Conservation (phyloP, 2,888 invertebrate species). For the Eupeodes luniger region DNA sequence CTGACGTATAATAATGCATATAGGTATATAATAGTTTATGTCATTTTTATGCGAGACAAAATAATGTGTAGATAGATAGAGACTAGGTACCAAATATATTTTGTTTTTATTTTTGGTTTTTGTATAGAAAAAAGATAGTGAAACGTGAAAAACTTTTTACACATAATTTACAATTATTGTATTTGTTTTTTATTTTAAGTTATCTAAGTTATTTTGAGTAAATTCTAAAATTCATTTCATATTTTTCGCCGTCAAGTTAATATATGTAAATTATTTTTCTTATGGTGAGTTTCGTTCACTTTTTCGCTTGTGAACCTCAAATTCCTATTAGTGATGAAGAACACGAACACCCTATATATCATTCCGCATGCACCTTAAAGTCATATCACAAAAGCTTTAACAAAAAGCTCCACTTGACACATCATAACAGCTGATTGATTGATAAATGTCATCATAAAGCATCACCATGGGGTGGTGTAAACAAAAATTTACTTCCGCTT, state of each 20-base stretch:
- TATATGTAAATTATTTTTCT: neutral
- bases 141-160: conserved; percentile 28
- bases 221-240: neutral
- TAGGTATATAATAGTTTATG: neutral
- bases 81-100: conserved; percentile 9
- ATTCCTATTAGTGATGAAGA: no score
- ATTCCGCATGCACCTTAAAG: neutral
- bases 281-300: neutral
- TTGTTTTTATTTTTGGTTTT: neutral
- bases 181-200: neutral
- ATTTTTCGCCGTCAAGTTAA: conserved; percentile 6
- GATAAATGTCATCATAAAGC: neutral
- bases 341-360: neutral
- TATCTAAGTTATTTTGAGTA: conserved; percentile 26
- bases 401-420: conserved; percentile 5
- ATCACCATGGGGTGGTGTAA: neutral
- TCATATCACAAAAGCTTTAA: neutral
- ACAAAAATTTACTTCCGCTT: conserved; percentile 11
- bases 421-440: neutral
- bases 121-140: conserved; percentile 30
- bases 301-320: no score
- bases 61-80: neutral
- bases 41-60: neutral
- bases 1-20: neutral
- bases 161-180: conserved; percentile 33